Evolutionary conservation across 2,888 invertebrate species (phyloP).

Genomic region (Toxonevra muliebris): DNA sequence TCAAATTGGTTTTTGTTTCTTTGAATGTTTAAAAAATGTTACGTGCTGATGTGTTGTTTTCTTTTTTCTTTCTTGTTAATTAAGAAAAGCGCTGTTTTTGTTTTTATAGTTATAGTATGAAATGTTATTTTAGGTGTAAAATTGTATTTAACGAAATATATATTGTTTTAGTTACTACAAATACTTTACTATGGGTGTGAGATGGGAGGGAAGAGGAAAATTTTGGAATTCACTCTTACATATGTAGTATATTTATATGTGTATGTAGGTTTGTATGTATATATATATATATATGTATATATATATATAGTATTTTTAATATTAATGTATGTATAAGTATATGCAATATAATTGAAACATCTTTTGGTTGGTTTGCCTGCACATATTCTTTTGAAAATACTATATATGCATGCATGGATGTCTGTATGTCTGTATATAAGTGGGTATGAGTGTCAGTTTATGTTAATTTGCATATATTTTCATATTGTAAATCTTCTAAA

Average conservation of each 20-base stretch:
- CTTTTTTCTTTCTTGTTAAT: too few species aligned
- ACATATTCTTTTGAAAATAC: slow-evolving; percentile 25
- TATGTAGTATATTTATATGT: not conserved
- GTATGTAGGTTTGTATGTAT: not conserved
- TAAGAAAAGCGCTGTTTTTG: too few species aligned
- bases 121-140: not conserved
- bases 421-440: slow-evolving; percentile 13
- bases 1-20: too few species aligned
- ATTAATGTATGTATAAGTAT: slow-evolving; percentile 4
- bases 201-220: not conserved
- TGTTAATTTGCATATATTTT: too few species aligned
- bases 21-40: too few species aligned
- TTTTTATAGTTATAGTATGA: not conserved
- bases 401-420: slow-evolving; percentile 3
- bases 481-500: too few species aligned
- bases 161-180: slow-evolving; percentile 5
- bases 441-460: too few species aligned
- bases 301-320: not conserved
- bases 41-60: too few species aligned
- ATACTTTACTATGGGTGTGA: not conserved
- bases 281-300: not conserved
- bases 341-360: slow-evolving; percentile 31
- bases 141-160: slow-evolving; percentile 3
- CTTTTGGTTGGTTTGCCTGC: slow-evolving; percentile 33
- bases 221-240: not conserved